Evolutionary conservation across 2,888 invertebrate genomes (phyloP), one percentile per base, ranked within the genome.

Genomic region (Buathra laborator): DNA sequence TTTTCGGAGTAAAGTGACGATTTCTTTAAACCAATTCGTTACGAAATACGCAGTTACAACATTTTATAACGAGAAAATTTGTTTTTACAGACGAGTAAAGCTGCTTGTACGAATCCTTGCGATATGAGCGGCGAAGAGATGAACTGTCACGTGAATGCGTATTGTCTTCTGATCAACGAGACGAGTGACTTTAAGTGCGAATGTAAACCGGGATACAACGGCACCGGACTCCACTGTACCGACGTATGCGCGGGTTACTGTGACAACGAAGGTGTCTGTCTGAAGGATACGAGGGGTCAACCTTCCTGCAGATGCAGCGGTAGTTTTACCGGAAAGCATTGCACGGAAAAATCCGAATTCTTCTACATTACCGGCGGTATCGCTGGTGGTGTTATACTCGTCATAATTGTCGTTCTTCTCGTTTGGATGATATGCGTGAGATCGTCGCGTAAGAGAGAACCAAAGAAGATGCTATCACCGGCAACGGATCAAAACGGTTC

Each of bases 361-460:
- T 98, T 98, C 14, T 98, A 98, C 94, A 98, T 98, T 86, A 98
- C 98, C 74, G 98, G 98, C 66, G 98, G 98, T 10, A 98, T 99
- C 87, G 98, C 98, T 7, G 98, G 98, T 19, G 97, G 98, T n/a
- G 98, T 99, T 84, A 97, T 98, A 89, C 96, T 99, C 91, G 97
- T 98, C 89, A 98, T 99, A 91, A 96, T 99, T 94, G 96, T 98
- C 90, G 98, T 98, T 48, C 95, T 99, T 87, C 96, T 99, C 77
- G 98, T 99, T 89, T 99, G 98, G 98, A 99, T 99, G 98, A 99
- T 99, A 93, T 99, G 99, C 93, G 98, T 98, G 83, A 97, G 97
- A 96, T 97, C 98, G n/a, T 96, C 97, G 76, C 96, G 97, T 91
- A 96, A 97, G 94, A 97, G 97, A 93, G 98, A 98, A 95, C 98